Base-by-base conservation (phyloP, 2,888 invertebrate genomes). In the Dicranocentrus wangi region DNA sequence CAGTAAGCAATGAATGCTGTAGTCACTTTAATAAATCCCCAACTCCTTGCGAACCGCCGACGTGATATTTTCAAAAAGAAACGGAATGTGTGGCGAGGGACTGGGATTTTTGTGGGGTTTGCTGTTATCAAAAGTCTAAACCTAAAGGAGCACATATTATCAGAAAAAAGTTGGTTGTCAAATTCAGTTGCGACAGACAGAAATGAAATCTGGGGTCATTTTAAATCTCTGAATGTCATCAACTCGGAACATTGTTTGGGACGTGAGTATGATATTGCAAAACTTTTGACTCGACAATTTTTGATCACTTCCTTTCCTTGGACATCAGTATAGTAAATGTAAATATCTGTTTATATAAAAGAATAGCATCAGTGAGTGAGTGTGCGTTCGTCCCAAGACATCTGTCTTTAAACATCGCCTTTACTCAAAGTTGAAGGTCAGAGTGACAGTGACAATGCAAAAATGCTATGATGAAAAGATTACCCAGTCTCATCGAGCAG, bases 131-230 rank as follows among this genome's bases (percentile, higher is more conserved):
- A 51, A 51, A n/a, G 8, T 7, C 47, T 32, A 32, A 32, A 3
- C 32, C 32, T 3, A n/a, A 39, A 5, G 13, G 5, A n/a, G 43
- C 43, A 43, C 43, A 43, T 17, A 51, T 19, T 19, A 51, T 51
- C 51, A 51, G n/a, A 51, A 3, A 32, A 32, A 17, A 51, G 51
- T 51, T 51, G 17, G 17, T 51, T 51, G 51, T 51, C 51, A 51
- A 51, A 51, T 19, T 51, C 51, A 51, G 51, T 51, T 51, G 51
- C 19, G 51, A 2, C 17, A 51, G 51, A 17, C 17, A 19, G 51
- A 51, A 51, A 51, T 51, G 51, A 51, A 51, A 51, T 51, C 51
- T 51, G 19, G 19, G 51, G 51, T 51, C 51, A 19, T 51, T 51
- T 51, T 51, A 51, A 51, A 51, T 51, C 51, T 51, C 47, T 19